Evolutionary conservation across 2,113 vertebrate genomes (phyloP).

Genomic region (Oxyura jamaicensis): DNA sequence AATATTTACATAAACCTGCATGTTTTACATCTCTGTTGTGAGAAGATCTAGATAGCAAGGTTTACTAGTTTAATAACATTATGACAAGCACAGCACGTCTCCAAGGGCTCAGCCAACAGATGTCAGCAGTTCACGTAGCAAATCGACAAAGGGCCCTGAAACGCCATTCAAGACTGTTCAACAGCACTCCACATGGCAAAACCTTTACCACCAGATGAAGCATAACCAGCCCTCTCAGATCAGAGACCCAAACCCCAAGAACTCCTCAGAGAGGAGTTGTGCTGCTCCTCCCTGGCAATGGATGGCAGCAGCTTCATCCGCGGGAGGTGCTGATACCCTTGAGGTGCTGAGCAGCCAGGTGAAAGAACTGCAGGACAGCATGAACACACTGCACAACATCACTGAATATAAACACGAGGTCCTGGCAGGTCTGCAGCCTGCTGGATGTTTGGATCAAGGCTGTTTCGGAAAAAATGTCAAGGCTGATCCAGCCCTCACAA

Average conservation of each 20-base stretch:
- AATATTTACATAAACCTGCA: rapidly evolving
- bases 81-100: background rate
- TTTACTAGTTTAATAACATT: background rate
- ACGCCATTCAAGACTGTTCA: background rate
- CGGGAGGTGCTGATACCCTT: rapidly evolving
- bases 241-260: background rate
- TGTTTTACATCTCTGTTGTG: background rate
- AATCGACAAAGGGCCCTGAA: background rate
- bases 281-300: background rate
- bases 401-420: background rate
- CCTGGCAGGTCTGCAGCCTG: background rate
- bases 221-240: background rate
- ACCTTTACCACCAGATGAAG: background rate
- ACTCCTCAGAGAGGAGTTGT: background rate
- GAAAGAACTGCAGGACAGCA: background rate
- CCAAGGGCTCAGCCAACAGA: background rate
- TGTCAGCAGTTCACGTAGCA: background rate
- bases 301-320: rapidly evolving
- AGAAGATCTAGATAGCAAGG: background rate
- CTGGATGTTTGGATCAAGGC: background rate
- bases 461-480: background rate
- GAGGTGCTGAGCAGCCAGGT: background rate
- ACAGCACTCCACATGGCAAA: background rate
- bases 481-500: background rate
- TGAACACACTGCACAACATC: background rate